phyloP scores from a whole-genome alignment of 2,888 invertebrate species.

The Mythimna impura region DNA sequence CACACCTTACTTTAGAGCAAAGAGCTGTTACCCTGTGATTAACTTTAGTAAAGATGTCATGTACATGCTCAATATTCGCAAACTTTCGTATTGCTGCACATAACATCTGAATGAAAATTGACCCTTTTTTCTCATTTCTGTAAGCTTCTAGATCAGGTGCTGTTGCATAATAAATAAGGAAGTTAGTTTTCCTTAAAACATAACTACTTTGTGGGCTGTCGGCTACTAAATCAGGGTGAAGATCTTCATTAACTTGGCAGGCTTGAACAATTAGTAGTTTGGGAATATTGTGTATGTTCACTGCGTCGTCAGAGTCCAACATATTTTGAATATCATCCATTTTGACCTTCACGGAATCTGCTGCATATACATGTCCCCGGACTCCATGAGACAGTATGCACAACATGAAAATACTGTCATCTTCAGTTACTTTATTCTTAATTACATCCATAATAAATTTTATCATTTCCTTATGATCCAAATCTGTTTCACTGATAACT shows the following conservation, averaged over 20 bases:
- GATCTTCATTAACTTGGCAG: conserved; percentile 80
- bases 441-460: conserved; percentile 77
- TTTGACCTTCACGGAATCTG: conserved; percentile 84
- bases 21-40: conserved; percentile 74
- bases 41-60: conserved; percentile 83
- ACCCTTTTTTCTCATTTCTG: conserved; percentile 78
- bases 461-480: conserved; percentile 77
- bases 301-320: conserved; percentile 79
- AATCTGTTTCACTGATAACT: conserved; percentile 76
- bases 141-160: conserved; percentile 85
- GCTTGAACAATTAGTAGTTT: conserved; percentile 86
- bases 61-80: conserved; percentile 76
- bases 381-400: conserved; percentile 87
- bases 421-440: conserved; percentile 70
- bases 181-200: conserved; percentile 79
- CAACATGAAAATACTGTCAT: conserved; percentile 85
- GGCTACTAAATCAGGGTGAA: conserved; percentile 71
- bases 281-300: conserved; percentile 77
- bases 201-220: conserved; percentile 73
- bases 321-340: conserved; percentile 82
- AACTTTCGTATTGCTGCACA: conserved; percentile 74
- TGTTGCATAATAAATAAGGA: conserved; percentile 85
- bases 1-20: conserved; percentile 69
- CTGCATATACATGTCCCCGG: conserved; percentile 83
- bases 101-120: conserved; percentile 84